Base-by-base conservation (phyloP, 2,888 invertebrate genomes). In the Linnaemya tessellans region DNA sequence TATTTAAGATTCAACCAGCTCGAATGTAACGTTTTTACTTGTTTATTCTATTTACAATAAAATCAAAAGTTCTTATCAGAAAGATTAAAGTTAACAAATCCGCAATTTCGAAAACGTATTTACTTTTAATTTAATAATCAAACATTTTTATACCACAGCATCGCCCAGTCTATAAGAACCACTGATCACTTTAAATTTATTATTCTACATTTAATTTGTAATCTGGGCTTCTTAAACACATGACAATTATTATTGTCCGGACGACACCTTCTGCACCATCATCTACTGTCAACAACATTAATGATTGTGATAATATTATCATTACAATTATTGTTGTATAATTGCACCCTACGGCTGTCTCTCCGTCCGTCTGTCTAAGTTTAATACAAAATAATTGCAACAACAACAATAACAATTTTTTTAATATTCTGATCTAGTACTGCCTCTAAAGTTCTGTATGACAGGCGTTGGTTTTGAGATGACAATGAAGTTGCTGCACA, bases 311-410 rank as follows among this genome's bases (percentile, higher is more conserved):
- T 79, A 70, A 70, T 71, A 71, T 64, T 46, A 71, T 65, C 54
- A 62, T 51, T 75, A 46, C 20, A 25, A 20, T 56, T 81, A 35
- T 82, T 82, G 71, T 64, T 84, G 67, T 56, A 46, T 83, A 79
- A 74, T 84, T 84, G 79, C 68, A 68, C 46, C 79, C 68, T 11
- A 38, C 67, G 65, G 78, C 83, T 71, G 70, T 54, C 81, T 65
- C n/a, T n/a, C n/a, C n/a, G 38, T 43, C 82, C 65, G 68, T 51
- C 81, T 67, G 41, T 35, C 71, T 43, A 22, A 64, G 54, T 49
- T 51, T 74, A 58, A 80, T 73, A 65, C 58, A 64, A 41, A 60
- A 54, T 71, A 54, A 65, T 80, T 80, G 54, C 65, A 58, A 80
- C 41, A 74, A 74, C 11, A 49, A 49, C 30, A 74, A 62, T 30